A percentile compares a stretch with the other conserved stretches of the same genome.
phyloP scores from a whole-genome alignment of 2,797 vertebrate genomes.

The Eulemur rubriventer region DNA sequence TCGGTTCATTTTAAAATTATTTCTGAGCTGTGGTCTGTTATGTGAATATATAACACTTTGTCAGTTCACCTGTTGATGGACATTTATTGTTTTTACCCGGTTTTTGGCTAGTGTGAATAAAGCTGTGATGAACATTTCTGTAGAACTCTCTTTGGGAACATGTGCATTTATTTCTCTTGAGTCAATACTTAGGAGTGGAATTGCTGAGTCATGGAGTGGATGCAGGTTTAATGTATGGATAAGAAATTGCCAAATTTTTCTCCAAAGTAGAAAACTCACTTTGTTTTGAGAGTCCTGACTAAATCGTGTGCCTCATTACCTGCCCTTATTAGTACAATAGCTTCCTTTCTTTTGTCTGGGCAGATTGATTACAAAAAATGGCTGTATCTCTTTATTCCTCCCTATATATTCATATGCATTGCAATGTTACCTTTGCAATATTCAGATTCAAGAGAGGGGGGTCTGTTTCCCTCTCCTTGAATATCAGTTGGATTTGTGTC shows the following conservation, averaged over 20 bases:
- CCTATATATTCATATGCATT: rapidly evolving
- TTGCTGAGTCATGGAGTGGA: neutral
- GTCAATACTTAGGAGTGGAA: neutral
- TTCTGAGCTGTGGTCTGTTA: neutral
- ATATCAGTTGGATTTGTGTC: neutral
- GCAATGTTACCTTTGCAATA: neutral
- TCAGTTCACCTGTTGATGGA: neutral
- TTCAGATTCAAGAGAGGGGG: neutral
- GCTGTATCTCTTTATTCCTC: neutral
- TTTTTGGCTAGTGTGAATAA: neutral
- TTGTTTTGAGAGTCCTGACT: neutral
- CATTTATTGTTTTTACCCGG: neutral
- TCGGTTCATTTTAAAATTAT: neutral
- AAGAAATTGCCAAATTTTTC: neutral
- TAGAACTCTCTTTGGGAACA: neutral
- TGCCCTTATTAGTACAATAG: neutral
- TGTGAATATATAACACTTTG: neutral
- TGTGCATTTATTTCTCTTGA: neutral
- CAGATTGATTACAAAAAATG: neutral
- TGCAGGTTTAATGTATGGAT: neutral
- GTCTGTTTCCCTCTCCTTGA: neutral
- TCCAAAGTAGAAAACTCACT: neutral
- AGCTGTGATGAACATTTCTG: neutral
- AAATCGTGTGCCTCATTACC: neutral
- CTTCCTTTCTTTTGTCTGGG: neutral